Percentiles rank a stretch among this genome's conserved stretches.
Evolutionary conservation across 2,113 vertebrate genomes (phyloP).

Genomic region (Recurvirostra avosetta): DNA sequence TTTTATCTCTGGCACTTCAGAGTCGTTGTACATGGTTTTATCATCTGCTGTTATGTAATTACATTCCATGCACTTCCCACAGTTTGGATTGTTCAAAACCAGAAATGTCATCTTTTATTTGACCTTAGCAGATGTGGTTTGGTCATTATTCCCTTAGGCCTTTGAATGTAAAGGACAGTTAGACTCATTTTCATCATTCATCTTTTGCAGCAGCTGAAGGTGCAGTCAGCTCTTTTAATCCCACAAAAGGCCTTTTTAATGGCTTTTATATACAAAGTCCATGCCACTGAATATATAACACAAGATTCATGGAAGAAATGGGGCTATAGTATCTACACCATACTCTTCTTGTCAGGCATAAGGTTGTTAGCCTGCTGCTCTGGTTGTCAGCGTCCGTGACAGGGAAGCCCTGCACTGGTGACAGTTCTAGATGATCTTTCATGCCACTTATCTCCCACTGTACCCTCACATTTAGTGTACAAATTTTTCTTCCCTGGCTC

Average conservation of each 20-base stretch:
- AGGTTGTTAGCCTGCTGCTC: background rate
- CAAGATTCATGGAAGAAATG: background rate
- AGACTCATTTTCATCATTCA: background rate
- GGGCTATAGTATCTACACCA: rapidly evolving
- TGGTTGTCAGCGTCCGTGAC: rapidly evolving
- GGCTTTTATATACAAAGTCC: background rate
- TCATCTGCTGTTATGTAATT: background rate
- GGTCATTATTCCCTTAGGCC: background rate
- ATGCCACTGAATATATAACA: background rate
- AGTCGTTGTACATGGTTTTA: background rate
- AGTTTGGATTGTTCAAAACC: background rate
- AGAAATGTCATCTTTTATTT: background rate
- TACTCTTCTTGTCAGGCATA: rapidly evolving
- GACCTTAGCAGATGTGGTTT: slow-evolving; percentile 6
- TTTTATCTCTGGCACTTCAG: background rate
- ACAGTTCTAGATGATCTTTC: background rate
- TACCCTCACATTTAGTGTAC: background rate
- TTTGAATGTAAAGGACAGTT: background rate
- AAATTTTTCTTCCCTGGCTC: background rate
- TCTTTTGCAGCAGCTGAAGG: background rate
- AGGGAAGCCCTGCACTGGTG: background rate
- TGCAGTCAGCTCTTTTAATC: background rate
- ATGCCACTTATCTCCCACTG: background rate
- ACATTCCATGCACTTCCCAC: background rate
- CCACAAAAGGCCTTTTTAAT: background rate